Base-by-base conservation (phyloP, 2,888 invertebrate species). In the Caenorhabditis panamensis region DNA sequence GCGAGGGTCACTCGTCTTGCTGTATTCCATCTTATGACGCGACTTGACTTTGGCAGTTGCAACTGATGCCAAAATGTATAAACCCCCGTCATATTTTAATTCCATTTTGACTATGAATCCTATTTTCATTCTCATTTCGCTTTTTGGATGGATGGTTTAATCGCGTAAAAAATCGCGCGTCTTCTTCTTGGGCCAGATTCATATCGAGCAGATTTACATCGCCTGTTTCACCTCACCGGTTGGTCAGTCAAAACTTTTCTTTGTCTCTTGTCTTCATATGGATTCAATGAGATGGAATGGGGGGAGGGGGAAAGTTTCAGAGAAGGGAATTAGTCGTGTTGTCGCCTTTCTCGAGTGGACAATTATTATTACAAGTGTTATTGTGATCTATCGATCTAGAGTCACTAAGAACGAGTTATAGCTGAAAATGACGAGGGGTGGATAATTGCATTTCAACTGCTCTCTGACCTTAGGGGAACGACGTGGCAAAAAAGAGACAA, bases 191-290 rank as follows among this genome's bases (percentile, higher is more conserved):
- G 9, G 36, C 28, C 58, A 56, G 73, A 73, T 73, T 22, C 26
- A 6, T 73, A 73, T 73, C 73, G 63, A n/a, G 28, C 63, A 66
- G 73, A 73, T 73, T 73, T 73, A 73, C 73, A 73, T 66, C 73
- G 73, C 37, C 41, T 28, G n/a, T n/a, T 9, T 11, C 13, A 18
- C 16, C 54, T 49, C 68, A 62, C 72, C 62, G 56, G 63, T 54
- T 54, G n/a, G n/a, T n/a, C n/a, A n/a, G n/a, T n/a, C n/a, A n/a
- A n/a, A n/a, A 72, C 72, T 49, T 36, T 72, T 18, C n/a, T 58
- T 26, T 37, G 26, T 31, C 37, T 53, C 16, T 54, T 24, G 37
- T 37, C 26, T 24, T 41, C 54, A 47, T 41, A n/a, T n/a, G 37
- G 49, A 56, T 18, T 28, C 28, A 44, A 58, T 22, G 53, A 53